Evolutionary conservation across 1,140 invertebrate species (phyloP).

Genomic region (Lerema accius): DNA sequence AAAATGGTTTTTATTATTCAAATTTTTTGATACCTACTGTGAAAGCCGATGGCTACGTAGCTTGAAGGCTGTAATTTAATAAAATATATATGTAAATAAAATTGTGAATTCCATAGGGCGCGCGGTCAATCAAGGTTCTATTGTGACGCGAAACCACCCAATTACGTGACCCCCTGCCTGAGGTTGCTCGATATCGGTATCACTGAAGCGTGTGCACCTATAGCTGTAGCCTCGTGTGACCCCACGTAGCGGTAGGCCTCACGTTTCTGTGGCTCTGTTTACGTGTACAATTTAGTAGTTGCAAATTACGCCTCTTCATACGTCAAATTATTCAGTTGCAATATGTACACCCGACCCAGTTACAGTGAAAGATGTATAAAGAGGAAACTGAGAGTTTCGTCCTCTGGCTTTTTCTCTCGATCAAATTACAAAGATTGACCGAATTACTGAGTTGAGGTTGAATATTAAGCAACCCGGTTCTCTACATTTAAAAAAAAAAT

Average conservation of each 20-base stretch:
- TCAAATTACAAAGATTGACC: no score
- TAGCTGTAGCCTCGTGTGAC: background rate
- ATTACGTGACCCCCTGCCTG: slow-evolving; percentile 15
- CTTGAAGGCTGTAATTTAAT: slow-evolving; percentile 1
- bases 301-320: no score
- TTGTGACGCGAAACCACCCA: slow-evolving; percentile 20
- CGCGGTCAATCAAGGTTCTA: slow-evolving; percentile 25
- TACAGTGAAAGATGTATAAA: no score
- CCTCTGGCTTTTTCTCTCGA: no score
- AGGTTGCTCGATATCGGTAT: background rate
- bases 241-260: background rate
- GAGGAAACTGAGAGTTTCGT: no score
- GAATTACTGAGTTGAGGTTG: no score
- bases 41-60: background rate
- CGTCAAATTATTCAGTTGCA: no score
- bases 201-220: background rate
- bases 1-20: background rate
- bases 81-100: slow-evolving; percentile 23
- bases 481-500: no score
- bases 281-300: background rate
- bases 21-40: background rate
- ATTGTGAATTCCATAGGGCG: slow-evolving; percentile 3
- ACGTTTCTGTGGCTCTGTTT: no score
- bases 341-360: no score
- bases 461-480: no score